Percentiles rank a stretch among this genome's conserved stretches.
Conservation (phyloP, 2,797 vertebrate species). For the Typhlichthys eigenmanni region DNA sequence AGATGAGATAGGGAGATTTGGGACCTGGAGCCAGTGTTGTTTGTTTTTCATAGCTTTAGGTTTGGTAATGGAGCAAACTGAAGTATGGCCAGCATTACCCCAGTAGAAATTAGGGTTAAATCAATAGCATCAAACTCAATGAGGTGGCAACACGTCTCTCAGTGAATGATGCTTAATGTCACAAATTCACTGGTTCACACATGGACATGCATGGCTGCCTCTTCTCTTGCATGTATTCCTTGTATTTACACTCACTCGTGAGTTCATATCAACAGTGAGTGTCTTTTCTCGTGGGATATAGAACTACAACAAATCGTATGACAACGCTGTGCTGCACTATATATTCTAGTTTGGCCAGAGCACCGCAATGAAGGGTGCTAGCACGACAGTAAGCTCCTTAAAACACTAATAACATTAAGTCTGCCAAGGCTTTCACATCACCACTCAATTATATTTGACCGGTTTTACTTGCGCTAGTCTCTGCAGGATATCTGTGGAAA, state of each 20-base stretch:
- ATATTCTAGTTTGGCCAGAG: conserved; percentile 30
- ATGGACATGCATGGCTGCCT: no score
- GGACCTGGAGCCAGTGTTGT: conserved; percentile 44
- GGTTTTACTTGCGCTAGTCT: conserved; percentile 45
- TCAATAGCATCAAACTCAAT: conserved; percentile 27
- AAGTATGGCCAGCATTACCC: conserved; percentile 20
- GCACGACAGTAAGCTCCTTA: conserved; percentile 41
- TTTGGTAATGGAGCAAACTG: conserved; percentile 47
- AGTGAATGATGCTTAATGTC: not conserved
- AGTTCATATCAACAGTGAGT: conserved; percentile 2
- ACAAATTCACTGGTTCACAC: not conserved
- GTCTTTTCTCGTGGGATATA: conserved; percentile 1
- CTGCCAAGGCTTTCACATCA: conserved; percentile 45
- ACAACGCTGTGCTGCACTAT: conserved; percentile 22
- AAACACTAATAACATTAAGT: conserved; percentile 48
- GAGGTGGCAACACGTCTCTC: conserved; percentile 33
- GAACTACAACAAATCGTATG: conserved; percentile 8
- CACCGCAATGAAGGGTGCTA: not conserved
- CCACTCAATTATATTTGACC: conserved; percentile 48
- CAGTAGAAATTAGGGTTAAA: conserved; percentile 18
- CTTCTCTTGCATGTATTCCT: not conserved
- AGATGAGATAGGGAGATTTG: conserved; percentile 63
- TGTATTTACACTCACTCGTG: not conserved
- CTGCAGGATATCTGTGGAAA: conserved; percentile 51
- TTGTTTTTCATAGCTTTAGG: conserved; percentile 56